Conservation (phyloP, 2,888 invertebrate species). For the Watsonalla cultraria region DNA sequence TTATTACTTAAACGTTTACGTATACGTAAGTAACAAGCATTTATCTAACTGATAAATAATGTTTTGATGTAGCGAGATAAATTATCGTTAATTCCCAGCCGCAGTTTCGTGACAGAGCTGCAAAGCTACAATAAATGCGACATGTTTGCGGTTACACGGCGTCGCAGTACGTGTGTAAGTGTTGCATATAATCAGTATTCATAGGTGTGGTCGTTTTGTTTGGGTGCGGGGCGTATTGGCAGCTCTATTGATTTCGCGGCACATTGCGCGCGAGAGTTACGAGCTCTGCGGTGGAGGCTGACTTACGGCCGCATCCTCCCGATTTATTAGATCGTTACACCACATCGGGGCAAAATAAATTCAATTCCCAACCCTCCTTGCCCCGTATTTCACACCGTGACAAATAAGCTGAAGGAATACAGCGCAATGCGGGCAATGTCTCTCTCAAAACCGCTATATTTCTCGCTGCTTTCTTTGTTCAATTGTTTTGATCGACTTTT, state of each 20-base stretch:
- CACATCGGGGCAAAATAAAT: slow-evolving; percentile 65
- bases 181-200: not conserved
- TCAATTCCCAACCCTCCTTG: slow-evolving; percentile 54
- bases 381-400: slow-evolving; percentile 58
- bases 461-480: slow-evolving; percentile 8
- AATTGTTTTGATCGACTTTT: slow-evolving; percentile 3
- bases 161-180: not conserved
- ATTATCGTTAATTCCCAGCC: not conserved
- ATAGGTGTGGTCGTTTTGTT: not conserved
- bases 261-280: slow-evolving; percentile 70
- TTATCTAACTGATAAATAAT: too few species aligned
- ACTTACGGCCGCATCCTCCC: slow-evolving; percentile 56
- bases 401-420: slow-evolving; percentile 40
- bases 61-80: not conserved
- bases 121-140: not conserved
- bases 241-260: slow-evolving; percentile 74
- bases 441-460: slow-evolving; percentile 9
- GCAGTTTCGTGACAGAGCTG: not conserved
- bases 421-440: slow-evolving; percentile 56
- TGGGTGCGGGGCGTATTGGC: slow-evolving; percentile 29
- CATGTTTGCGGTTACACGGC: not conserved
- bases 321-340: slow-evolving; percentile 72
- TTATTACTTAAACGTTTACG: too few species aligned
- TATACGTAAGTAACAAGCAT: too few species aligned
- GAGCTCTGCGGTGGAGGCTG: slow-evolving; percentile 60